These are phyloP conservation scores for Pseudotriccus pelzelni DNA, from an alignment of 2,797 vertebrate genomes.

Conservation along the genomic window DNA sequence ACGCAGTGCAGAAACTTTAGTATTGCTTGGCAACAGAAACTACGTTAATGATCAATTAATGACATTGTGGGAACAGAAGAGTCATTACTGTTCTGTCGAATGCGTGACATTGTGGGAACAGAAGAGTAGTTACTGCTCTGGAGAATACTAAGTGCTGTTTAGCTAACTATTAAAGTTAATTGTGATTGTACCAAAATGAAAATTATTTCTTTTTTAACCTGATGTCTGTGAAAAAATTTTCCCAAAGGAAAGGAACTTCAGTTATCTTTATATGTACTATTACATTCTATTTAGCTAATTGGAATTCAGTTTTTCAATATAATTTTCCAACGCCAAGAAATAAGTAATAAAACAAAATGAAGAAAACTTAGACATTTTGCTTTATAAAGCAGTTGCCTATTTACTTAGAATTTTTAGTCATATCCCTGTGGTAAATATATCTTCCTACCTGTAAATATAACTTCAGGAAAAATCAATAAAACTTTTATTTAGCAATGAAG, in stretches of 20 bases:
- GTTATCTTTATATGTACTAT: not conserved
- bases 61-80: conserved; percentile 55
- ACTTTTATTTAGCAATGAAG: not conserved
- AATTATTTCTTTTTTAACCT: conserved; percentile 38
- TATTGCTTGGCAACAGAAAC: conserved; percentile 72
- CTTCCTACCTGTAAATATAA: not conserved
- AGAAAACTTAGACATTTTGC: not conserved
- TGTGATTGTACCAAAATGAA: conserved; percentile 51
- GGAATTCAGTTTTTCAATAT: not conserved
- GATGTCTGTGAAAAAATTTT: not conserved
- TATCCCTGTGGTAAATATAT: no score
- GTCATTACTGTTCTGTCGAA: conserved; percentile 53
- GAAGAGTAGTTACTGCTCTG: conserved; percentile 51
- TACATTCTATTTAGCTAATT: not conserved
- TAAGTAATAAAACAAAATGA: not conserved
- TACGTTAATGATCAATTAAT: conserved; percentile 68
- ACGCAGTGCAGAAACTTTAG: conserved; percentile 49
- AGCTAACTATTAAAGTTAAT: conserved; percentile 46
- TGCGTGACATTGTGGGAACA: conserved; percentile 48
- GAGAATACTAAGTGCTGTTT: conserved; percentile 58
- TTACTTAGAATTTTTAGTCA: not conserved
- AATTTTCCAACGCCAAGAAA: not conserved
- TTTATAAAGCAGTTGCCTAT: not conserved
- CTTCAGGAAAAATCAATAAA: not conserved
- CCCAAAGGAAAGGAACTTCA: not conserved